Conservation (phyloP, 53 echinoderm and acorn worm species). For the Temnopleurus reevesii region DNA sequence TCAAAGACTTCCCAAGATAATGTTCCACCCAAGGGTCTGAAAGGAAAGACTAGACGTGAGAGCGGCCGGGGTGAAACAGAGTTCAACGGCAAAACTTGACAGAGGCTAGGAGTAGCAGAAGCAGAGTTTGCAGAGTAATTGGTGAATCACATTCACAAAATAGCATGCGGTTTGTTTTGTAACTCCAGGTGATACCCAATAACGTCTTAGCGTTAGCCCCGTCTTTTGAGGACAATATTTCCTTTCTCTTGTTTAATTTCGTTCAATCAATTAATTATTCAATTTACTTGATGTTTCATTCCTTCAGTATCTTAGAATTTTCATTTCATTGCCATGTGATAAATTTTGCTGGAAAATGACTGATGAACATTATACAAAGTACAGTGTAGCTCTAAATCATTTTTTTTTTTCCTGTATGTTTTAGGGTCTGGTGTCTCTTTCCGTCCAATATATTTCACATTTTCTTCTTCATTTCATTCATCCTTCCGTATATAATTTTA, state of each 20-base stretch:
- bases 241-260: too few relatives aligned
- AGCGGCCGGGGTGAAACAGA: conserved; percentile 26
- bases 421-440: too few relatives aligned
- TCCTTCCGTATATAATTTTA: neutral
- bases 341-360: too few relatives aligned
- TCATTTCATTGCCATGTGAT: too few relatives aligned
- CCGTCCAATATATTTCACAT: too few relatives aligned
- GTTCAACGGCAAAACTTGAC: conserved; percentile 38
- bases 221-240: too few relatives aligned
- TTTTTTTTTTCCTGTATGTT: neutral
- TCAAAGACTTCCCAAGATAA: conserved; percentile 21
- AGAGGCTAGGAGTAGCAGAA: conserved; percentile 19
- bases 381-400: too few relatives aligned
- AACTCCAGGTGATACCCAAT: conserved; percentile 48
- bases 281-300: too few relatives aligned
- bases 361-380: too few relatives aligned
- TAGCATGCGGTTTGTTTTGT: conserved; percentile 51
- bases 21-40: conserved; percentile 33
- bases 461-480: conserved; percentile 2
- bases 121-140: conserved; percentile 52
- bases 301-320: too few relatives aligned
- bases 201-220: too few relatives aligned
- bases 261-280: too few relatives aligned
- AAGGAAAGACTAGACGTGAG: neutral
- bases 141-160: conserved; percentile 53